phyloP scores from a whole-genome alignment of 2,888 invertebrate species.

The Protophormia terraenovae region DNA sequence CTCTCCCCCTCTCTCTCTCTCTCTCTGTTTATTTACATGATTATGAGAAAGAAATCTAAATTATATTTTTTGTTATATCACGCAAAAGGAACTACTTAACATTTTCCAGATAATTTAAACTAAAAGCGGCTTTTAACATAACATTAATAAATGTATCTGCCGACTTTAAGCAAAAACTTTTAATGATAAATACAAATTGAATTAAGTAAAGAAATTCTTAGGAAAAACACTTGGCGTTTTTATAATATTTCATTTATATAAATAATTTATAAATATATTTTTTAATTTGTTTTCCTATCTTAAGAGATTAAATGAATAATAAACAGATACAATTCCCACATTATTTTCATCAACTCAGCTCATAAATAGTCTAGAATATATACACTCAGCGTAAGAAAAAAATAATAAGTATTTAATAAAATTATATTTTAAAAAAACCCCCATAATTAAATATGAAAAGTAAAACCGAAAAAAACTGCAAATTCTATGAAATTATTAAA shows the following conservation, averaged over 20 bases:
- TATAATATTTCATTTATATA: neutral
- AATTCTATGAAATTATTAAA: conserved; percentile 14
- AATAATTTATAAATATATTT: neutral
- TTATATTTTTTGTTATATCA: neutral
- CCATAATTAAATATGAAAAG: conserved; percentile 1
- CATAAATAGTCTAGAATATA: conserved; percentile 9
- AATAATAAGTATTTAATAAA: neutral
- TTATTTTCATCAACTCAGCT: conserved; percentile 13
- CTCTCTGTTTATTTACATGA: too few species aligned
- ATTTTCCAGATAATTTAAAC: neutral
- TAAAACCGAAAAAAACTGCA: conserved; percentile 11
- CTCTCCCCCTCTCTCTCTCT: too few species aligned
- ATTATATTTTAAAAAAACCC: conserved; percentile 10
- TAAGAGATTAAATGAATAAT: neutral
- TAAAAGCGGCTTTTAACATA: neutral
- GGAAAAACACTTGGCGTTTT: too few species aligned
- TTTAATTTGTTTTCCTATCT: neutral
- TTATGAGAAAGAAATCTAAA: too few species aligned
- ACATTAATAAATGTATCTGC: neutral
- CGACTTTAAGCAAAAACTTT: neutral
- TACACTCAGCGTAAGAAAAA: neutral
- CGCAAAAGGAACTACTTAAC: neutral
- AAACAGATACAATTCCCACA: conserved; percentile 30
- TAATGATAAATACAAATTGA: neutral
- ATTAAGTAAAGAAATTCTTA: neutral